Percentiles rank a stretch among this genome's conserved stretches.
Evolutionary conservation across 2,888 invertebrate species (phyloP).

Genomic region (Mantis religiosa): DNA sequence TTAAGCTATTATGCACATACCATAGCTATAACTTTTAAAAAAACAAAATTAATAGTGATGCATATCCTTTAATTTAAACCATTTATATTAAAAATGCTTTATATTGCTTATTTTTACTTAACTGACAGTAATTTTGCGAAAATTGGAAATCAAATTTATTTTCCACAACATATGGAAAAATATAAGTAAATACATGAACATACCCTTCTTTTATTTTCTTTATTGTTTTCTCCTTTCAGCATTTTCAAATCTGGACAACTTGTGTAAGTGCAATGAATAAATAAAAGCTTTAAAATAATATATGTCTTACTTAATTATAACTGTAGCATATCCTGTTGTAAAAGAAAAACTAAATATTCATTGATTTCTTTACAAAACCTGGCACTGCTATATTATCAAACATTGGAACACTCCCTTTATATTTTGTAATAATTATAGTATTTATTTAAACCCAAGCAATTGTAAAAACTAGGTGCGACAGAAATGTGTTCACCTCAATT

Average conservation of each 20-base stretch:
- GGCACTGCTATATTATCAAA: too few relatives aligned
- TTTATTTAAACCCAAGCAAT: too few relatives aligned
- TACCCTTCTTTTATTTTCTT: not conserved
- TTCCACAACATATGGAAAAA: not conserved
- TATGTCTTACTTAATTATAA: slow-evolving; percentile 20
- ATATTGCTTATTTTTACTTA: not conserved
- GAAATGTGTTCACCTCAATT: too few relatives aligned
- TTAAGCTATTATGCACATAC: not conserved
- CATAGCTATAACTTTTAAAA: not conserved
- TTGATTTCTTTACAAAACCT: too few relatives aligned
- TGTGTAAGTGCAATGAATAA: slow-evolving; percentile 44
- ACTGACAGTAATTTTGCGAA: not conserved
- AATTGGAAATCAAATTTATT: not conserved
- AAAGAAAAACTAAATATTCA: too few relatives aligned
- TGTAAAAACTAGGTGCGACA: too few relatives aligned
- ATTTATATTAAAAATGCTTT: not conserved
- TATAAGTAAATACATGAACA: not conserved
- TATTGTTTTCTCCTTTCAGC: not conserved
- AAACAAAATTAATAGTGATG: not conserved
- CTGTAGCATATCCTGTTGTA: not conserved
- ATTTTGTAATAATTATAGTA: too few relatives aligned
- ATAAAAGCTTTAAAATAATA: slow-evolving; percentile 44
- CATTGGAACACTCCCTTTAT: too few relatives aligned
- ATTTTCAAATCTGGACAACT: slow-evolving; percentile 24
- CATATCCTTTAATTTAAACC: not conserved